Conservation (phyloP, 2,113 vertebrate species). For the Apus apus region DNA sequence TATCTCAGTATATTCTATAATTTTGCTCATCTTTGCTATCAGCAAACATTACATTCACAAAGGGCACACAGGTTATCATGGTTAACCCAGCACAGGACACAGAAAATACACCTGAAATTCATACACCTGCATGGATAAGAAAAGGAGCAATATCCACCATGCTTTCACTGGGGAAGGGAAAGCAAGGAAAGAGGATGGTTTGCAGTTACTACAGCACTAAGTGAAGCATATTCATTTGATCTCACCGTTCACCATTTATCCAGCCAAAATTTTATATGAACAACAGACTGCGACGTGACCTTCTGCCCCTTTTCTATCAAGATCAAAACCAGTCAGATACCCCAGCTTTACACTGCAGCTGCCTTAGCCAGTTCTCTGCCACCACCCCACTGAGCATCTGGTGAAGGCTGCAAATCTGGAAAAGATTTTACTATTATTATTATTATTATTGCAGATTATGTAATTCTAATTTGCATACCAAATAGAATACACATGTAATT, state of each 20-base stretch:
- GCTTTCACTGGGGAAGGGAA: background rate
- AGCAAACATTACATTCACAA: background rate
- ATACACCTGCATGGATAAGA: background rate
- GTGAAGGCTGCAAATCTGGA: constrained; percentile 19
- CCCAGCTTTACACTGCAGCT: constrained; percentile 1
- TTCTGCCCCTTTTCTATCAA: background rate
- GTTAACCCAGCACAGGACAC: background rate
- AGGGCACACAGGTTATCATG: rapidly evolving
- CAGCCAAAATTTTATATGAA: background rate
- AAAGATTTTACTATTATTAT: background rate
- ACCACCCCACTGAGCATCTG: background rate
- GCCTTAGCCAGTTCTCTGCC: background rate
- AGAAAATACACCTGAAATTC: background rate
- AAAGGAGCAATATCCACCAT: background rate
- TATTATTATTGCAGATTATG: constrained; percentile 10
- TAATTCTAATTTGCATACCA: constrained; percentile 31
- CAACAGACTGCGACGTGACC: background rate
- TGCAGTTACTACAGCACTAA: background rate
- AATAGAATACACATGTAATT: background rate
- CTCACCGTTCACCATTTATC: background rate
- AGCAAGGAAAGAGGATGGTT: background rate
- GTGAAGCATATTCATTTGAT: background rate
- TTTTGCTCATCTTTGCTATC: background rate
- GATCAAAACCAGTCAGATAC: constrained; percentile 51
- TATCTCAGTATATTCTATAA: background rate